Evolutionary conservation across 2,113 vertebrate species (phyloP), one percentile per base, ranked within the genome.

Genomic region (Nestor notabilis): DNA sequence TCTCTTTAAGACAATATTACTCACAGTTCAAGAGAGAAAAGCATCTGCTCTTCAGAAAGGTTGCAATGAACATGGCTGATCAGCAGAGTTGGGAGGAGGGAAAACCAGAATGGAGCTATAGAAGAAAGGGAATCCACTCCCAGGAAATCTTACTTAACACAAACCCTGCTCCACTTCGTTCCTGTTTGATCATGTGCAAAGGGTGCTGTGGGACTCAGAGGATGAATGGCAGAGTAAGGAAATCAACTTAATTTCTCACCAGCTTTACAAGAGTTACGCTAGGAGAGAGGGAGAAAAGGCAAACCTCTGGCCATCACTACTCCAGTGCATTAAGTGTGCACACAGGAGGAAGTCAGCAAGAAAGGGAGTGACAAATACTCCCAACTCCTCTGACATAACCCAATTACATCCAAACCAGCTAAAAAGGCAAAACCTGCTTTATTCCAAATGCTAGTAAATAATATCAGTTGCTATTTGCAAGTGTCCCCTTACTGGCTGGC

Each of bases 401-500:
- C 64, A 7, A 0, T 4, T 15, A 69, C 41, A 89, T 7, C 11
- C n/a, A 3, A 24, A 87, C 12, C 7, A 14, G 14, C 21, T 56
- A 0, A 14, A 66, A 94, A 81, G 49, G 31, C 53, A 53, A 31
- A 49, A 75, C 16, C 0, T 5, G 33, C 50, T 50, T n/a, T 41
- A 29, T 10, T n/a, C 46, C 39, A 78, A 35, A 37, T 3, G 6
- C 19, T 3, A 24, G 8, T 13, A 33, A 61, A 13, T 0, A 14
- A 35, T 0, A 28, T 7, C 46, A 74, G 55, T 10, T 13, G 7
- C 3, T 2, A n/a, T 33, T n/a, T 14, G 12, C 8, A 31, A n/a
- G 4, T 0, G 10, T 11, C 41, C 17, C 31, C 83, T 7, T 50
- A 29, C 8, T 24, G 55, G 19, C 10, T 0, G 0, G 24, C n/a